Percentiles rank a stretch among this genome's conserved stretches.
Conservation (phyloP, 2,888 invertebrate species). For the Ectropis crepuscularia region DNA sequence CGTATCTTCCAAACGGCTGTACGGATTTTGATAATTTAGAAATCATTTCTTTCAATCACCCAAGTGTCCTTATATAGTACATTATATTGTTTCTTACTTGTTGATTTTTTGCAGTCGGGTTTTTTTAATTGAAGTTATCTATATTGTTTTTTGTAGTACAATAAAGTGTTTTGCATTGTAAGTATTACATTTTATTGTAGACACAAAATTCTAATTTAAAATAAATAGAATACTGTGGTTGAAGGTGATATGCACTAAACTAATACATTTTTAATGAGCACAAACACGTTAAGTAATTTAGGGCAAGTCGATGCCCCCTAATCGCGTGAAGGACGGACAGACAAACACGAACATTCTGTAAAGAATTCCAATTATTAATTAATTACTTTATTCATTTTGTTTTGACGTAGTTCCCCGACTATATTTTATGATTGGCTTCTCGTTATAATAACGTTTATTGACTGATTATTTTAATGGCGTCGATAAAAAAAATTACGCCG, state of each 20-base stretch:
- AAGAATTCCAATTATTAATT: conserved; percentile 22
- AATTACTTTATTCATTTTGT: conserved; percentile 34
- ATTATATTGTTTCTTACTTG: no score
- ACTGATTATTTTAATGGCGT: conserved; percentile 19
- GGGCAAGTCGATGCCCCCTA: conserved; percentile 70
- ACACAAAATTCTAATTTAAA: background rate
- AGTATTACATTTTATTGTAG: no score
- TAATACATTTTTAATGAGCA: conserved; percentile 69
- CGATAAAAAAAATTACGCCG: conserved; percentile 14
- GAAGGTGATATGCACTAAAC: conserved; percentile 27
- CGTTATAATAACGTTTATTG: background rate
- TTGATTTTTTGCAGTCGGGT: no score
- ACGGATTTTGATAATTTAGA: no score
- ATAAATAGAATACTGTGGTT: conserved; percentile 3
- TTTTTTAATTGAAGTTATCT: no score
- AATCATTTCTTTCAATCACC: no score
- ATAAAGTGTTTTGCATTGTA: no score
- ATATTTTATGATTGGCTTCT: conserved; percentile 6
- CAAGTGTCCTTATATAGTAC: no score
- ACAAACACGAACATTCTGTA: conserved; percentile 40
- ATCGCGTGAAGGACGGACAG: conserved; percentile 75
- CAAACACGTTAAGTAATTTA: conserved; percentile 63
- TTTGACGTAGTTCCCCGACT: background rate
- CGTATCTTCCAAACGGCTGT: no score
- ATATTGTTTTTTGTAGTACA: no score